Percentiles rank a stretch among this genome's conserved stretches.
Conservation (phyloP, 2,113 vertebrate genomes). For the Psilopsiagon aymara region DNA sequence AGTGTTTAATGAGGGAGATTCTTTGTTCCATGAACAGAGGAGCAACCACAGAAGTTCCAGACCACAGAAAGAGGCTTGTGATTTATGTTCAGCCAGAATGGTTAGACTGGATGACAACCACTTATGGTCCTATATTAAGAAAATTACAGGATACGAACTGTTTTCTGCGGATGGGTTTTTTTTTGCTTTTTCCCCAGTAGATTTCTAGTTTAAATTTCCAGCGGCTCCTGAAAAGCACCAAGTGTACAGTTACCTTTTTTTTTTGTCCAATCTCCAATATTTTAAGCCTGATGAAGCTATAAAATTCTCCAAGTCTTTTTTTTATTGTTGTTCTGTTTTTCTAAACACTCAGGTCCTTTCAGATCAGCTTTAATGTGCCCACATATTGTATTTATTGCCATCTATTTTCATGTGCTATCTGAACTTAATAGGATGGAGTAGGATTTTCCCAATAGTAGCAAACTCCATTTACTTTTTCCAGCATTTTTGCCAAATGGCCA, state of each 20-base stretch:
- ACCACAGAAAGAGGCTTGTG: neutral
- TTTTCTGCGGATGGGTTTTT: neutral
- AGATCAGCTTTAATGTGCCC: neutral
- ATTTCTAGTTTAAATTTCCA: neutral
- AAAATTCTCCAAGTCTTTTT: neutral
- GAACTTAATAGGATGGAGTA: neutral
- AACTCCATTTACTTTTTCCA: neutral
- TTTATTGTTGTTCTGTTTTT: neutral
- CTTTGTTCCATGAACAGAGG: neutral
- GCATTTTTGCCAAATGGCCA: neutral
- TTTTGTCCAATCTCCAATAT: neutral
- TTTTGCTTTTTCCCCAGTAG: neutral
- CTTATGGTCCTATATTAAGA: neutral
- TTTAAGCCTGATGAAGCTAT: neutral
- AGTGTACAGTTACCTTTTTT: neutral
- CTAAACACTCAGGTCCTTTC: neutral
- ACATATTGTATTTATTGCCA: neutral
- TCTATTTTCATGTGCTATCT: neutral
- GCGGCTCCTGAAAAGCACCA: neutral
- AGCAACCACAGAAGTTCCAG: neutral
- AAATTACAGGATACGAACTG: neutral
- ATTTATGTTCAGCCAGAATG: neutral
- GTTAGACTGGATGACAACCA: neutral
- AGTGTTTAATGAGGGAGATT: accelerated
- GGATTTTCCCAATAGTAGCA: neutral